A percentile compares a stretch with the other conserved stretches of the same genome.
These are phyloP conservation scores for Callipepla californica DNA, from an alignment of 2,113 vertebrate species.

Conservation along the genomic window DNA sequence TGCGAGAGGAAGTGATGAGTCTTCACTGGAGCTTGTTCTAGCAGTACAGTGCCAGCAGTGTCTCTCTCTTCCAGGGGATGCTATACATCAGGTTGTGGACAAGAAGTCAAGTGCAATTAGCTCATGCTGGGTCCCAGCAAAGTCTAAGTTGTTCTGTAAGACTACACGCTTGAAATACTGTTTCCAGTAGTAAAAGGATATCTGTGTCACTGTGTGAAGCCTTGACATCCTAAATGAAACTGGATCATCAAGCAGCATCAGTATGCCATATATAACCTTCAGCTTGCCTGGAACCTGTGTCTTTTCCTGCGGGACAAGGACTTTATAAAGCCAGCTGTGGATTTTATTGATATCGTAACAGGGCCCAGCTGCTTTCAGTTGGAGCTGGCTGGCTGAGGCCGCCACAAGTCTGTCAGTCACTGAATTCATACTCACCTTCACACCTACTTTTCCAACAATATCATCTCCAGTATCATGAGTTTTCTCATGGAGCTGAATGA, in stretches of 20 bases:
- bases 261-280: background rate
- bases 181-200: background rate
- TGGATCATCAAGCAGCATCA: background rate
- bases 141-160: background rate
- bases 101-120: background rate
- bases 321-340: background rate
- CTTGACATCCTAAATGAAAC: background rate
- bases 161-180: background rate
- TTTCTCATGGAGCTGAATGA: background rate
- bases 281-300: background rate
- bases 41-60: background rate
- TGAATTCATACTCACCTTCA: background rate
- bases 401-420: background rate
- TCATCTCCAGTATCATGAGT: background rate
- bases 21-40: background rate
- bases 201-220: background rate
- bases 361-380: background rate
- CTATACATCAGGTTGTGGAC: background rate
- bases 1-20: background rate
- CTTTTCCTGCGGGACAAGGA: background rate
- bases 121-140: background rate
- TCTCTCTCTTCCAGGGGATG: background rate
- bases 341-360: background rate
- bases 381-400: background rate
- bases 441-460: background rate